Evolutionary conservation across 1,140 invertebrate species (phyloP).

Genomic region (Microplitis mediator): DNA sequence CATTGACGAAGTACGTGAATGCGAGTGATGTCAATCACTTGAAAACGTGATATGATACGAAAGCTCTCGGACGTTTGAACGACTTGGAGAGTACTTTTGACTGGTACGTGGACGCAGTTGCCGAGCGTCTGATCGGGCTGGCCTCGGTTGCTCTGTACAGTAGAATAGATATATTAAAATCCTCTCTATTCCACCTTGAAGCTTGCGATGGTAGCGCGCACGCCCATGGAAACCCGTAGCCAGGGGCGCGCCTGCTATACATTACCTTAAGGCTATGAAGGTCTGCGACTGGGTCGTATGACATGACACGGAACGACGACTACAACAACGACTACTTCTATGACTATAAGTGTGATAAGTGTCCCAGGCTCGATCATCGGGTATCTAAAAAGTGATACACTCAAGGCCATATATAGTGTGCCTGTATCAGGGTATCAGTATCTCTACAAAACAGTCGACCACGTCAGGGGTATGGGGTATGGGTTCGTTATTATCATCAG

Average conservation of each 20-base stretch:
- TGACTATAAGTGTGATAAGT: not conserved
- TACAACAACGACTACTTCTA: not conserved
- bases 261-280: constrained; percentile 34
- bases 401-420: not conserved
- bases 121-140: constrained; percentile 41
- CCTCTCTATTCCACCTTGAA: constrained; percentile 35
- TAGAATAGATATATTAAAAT: constrained; percentile 9
- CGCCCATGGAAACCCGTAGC: constrained; percentile 43
- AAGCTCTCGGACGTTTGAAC: constrained; percentile 1
- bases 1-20: too few species aligned
- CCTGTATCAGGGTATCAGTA: too few species aligned
- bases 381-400: not conserved
- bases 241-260: constrained; percentile 47
- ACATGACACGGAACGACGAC: not conserved
- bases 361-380: not conserved
- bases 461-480: too few species aligned
- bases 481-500: too few species aligned
- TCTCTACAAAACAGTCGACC: too few species aligned
- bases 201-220: constrained; percentile 43
- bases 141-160: constrained; percentile 12
- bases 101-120: constrained; percentile 42
- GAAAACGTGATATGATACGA: not conserved
- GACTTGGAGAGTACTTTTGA: constrained; percentile 4
- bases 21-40: not conserved
- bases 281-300: constrained; percentile 22